These are phyloP conservation scores for Pterois miles DNA, from an alignment of 2,797 vertebrate species.

Conservation along the genomic window DNA sequence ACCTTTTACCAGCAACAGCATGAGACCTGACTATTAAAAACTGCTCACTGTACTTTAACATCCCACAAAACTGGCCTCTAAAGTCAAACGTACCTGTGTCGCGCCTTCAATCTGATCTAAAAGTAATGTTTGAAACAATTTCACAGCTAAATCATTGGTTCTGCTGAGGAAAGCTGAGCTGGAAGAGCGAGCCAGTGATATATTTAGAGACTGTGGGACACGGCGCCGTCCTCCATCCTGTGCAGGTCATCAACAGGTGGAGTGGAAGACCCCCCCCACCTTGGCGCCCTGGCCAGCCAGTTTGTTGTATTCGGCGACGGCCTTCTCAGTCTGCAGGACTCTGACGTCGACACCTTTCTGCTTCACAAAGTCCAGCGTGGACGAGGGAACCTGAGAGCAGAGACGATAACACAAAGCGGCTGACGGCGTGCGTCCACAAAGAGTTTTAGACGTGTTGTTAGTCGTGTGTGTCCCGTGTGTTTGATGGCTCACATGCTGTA, in stretches of 20 bases:
- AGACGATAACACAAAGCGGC: neutral
- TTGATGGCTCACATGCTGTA: no score
- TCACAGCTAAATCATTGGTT: neutral
- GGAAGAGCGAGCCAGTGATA: neutral
- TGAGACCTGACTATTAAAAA: neutral
- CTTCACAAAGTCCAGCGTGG: conserved; percentile 89
- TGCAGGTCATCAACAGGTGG: conserved; percentile 86
- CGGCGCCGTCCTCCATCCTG: neutral
- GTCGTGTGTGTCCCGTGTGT: neutral
- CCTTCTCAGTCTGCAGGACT: conserved; percentile 91
- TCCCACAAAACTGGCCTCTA: neutral
- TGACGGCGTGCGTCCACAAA: neutral
- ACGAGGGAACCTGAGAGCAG: conserved; percentile 84
- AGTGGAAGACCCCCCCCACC: conserved; percentile 94
- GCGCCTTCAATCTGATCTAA: neutral
- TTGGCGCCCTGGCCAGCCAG: conserved; percentile 84
- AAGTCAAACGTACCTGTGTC: neutral
- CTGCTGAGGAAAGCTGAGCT: neutral
- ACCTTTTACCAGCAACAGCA: neutral
- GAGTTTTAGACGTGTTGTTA: neutral
- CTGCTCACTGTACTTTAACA: neutral
- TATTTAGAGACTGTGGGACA: neutral
- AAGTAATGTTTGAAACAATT: neutral
- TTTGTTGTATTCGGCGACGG: conserved; percentile 90
- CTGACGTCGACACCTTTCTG: conserved; percentile 85